These are phyloP conservation scores for Lepidocyrtinus sp. DNA, from an alignment of 2,888 invertebrate species.

Conservation along the genomic window DNA sequence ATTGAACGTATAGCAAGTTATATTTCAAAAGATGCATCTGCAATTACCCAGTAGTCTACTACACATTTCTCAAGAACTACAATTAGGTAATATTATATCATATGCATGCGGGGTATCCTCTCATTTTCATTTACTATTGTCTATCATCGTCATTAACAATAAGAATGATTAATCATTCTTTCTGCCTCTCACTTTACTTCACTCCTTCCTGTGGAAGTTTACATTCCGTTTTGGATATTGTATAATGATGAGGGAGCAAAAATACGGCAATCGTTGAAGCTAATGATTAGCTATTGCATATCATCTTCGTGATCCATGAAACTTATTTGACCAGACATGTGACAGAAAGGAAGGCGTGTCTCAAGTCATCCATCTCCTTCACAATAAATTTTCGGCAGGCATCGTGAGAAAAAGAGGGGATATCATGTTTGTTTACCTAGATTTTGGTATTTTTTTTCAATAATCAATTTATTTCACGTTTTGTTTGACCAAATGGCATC, in stretches of 20 bases:
- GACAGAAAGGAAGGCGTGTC: constrained; percentile 14
- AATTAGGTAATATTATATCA: not conserved
- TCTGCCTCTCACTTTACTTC: not conserved
- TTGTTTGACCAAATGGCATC: too few relatives aligned
- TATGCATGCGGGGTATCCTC: not conserved
- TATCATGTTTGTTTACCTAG: too few relatives aligned
- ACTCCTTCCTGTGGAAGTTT: not conserved
- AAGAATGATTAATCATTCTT: constrained; percentile 19
- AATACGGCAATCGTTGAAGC: not conserved
- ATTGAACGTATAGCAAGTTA: not conserved
- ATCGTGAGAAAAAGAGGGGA: not conserved
- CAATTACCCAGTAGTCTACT: not conserved
- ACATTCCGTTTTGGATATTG: not conserved
- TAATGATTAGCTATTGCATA: constrained; percentile 7
- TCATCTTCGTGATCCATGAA: constrained; percentile 18
- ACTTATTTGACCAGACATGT: constrained; percentile 14
- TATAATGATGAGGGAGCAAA: not conserved
- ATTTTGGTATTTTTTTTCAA: not conserved
- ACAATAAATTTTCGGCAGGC: not conserved
- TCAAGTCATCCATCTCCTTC: constrained; percentile 7
- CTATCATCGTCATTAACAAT: constrained; percentile 11
- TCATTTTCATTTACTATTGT: constrained; percentile 15
- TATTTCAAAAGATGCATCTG: constrained; percentile 12
- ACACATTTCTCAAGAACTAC: not conserved
- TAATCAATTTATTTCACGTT: too few relatives aligned